Conservation (phyloP, 2,888 invertebrate species). For the Epirrita christyi region DNA sequence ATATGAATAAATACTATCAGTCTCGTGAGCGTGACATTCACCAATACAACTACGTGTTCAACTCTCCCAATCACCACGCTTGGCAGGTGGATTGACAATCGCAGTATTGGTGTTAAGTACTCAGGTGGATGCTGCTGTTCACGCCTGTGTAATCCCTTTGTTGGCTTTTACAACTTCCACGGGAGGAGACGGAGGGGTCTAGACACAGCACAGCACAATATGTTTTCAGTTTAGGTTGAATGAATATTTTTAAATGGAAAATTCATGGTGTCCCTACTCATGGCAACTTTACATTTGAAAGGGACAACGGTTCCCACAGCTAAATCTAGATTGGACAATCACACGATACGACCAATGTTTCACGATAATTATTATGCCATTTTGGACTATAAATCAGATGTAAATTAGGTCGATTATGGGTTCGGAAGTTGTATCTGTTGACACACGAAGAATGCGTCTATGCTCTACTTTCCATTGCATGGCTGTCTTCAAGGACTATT, state of each 20-base stretch:
- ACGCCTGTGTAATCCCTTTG: too few relatives aligned
- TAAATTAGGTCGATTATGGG: conserved; percentile 29
- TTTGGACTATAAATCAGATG: conserved; percentile 24
- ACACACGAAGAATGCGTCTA: conserved; percentile 63
- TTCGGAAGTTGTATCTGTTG: conserved; percentile 41
- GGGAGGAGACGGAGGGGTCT: too few relatives aligned
- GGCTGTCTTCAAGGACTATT: conserved; percentile 55
- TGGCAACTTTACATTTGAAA: conserved; percentile 63
- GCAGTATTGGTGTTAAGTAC: too few relatives aligned
- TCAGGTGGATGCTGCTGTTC: too few relatives aligned
- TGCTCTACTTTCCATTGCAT: conserved; percentile 72
- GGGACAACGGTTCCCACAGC: conserved; percentile 76
- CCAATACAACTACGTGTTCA: too few relatives aligned
- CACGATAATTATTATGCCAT: conserved; percentile 1
- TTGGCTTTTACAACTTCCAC: too few relatives aligned
- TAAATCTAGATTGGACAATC: conserved; percentile 53
- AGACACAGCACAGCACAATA: too few relatives aligned
- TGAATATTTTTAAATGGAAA: not conserved
- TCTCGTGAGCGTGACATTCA: too few relatives aligned
- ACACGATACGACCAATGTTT: conserved; percentile 37
- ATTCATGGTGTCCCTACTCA: conserved; percentile 27
- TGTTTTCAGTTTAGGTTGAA: too few relatives aligned
- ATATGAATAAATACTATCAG: too few relatives aligned
- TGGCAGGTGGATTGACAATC: too few relatives aligned
- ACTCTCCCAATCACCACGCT: too few relatives aligned